Percentiles rank a stretch among this genome's conserved stretches.
Conservation (phyloP, 2,113 vertebrate species). For the Caretta caretta region DNA sequence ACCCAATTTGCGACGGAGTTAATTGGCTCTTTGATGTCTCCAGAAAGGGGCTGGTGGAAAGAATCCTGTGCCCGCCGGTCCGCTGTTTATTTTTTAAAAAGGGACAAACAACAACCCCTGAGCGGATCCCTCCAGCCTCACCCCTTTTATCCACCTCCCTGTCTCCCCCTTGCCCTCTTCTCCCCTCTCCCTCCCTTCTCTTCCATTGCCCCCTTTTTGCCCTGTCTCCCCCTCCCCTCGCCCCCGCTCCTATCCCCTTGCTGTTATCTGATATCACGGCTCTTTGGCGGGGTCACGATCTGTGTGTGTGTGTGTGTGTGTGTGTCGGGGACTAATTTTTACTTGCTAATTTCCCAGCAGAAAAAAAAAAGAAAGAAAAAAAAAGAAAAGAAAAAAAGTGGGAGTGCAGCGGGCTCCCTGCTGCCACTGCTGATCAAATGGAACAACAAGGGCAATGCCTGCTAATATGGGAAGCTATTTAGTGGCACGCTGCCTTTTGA, state of each 20-base stretch:
- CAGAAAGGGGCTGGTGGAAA: conserved; percentile 87
- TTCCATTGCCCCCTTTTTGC: background rate
- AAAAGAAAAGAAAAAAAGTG: conserved; percentile 60
- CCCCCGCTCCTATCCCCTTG: conserved; percentile 56
- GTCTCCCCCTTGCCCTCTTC: background rate
- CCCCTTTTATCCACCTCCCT: background rate
- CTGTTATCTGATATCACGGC: conserved; percentile 65
- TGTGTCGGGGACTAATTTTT: conserved; percentile 78
- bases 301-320: conserved; percentile 41
- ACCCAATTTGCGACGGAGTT: conserved; percentile 91
- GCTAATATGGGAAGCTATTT: conserved; percentile 98
- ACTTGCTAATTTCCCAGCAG: conserved; percentile 79
- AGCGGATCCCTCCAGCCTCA: conserved; percentile 5
- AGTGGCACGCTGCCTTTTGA: conserved; percentile 98
- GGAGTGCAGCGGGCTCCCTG: conserved; percentile 87
- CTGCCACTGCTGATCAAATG: conserved; percentile 98
- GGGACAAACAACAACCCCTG: conserved; percentile 48
- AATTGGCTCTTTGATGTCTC: conserved; percentile 99
- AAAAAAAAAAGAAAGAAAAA: background rate
- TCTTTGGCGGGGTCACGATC: conserved; percentile 77
- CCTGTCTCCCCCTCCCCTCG: background rate
- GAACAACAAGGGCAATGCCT: conserved; percentile 94
- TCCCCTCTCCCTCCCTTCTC: background rate
- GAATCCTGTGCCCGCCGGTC: conserved; percentile 74
- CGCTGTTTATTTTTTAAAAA: conserved; percentile 62